Evolutionary conservation across 2,113 vertebrate genomes (phyloP), one percentile per base, ranked within the genome.

Genomic region (Myiozetetes cayanensis): DNA sequence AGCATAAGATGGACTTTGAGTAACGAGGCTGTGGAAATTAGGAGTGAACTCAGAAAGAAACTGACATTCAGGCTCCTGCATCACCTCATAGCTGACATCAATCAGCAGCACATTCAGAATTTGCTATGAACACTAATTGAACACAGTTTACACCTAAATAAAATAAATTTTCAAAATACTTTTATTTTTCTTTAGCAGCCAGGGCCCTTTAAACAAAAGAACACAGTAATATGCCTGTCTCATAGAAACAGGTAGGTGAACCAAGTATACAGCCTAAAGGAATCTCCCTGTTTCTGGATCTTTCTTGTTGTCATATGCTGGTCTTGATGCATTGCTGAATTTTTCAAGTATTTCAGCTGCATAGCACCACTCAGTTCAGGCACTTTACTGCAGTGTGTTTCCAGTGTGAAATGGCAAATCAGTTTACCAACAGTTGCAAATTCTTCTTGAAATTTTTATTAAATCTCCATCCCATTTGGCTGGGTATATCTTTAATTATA

Each of bases 161-260:
- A 73, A 85, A 33, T 16, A 11, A 3, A 12, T 78, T 87, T 84
- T 84, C 37, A 41, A 52, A 39, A 4, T 5, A 3, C 5, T 12
- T 67, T 66, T 46, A 33, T 74, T 71, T 89, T 68, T 11, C 39
- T 49, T 2, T 31, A 19, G 9, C 3, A 2, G 4, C 4, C 16
- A 39, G 49, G 68, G 12, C 5, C 6, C 33, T 73, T 77, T 52
- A 70, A 82, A 47, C 22, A 66, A 43, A 74, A 76, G 20, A 61
- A 73, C 30, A 5, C 46, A 87, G 6, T 12, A 77, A 47, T 12
- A n/a, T 13, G 3, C 3, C 39, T 0, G 0, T 35, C 39, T 56
- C 10, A 47, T 33, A 15, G 18, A 89, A 91, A 76, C 1, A 10
- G 24, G 7, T 12, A 63, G 16, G 44, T 33, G 52, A 68, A 33